Base-by-base conservation (phyloP, 1,140 invertebrate species). In the Bombus vancouverensis region DNA sequence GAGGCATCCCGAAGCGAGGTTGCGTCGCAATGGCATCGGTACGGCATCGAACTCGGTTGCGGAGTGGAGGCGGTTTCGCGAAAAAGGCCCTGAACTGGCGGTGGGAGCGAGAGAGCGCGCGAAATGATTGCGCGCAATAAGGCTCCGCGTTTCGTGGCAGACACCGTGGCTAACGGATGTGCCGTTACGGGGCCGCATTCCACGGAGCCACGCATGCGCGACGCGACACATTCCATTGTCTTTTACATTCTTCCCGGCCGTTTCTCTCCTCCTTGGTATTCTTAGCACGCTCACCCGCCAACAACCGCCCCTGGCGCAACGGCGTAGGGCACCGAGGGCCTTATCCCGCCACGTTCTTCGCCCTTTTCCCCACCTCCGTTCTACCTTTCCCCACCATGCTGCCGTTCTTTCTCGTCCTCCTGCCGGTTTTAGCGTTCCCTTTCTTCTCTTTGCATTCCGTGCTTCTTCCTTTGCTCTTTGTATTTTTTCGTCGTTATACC, bases 131-230 rank as follows among this genome's bases (percentile, higher is more conserved):
- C 87, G 90, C 90, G 91, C 89, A 90, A 91, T 90, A 92, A 92
- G 91, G 90, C 90, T 74, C 88, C 81, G 77, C 86, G 89, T 89
- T 88, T 91, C 86, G 85, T 89, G 89, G 90, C 92, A 92, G 92
- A 93, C 91, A 89, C 91, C 91, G 92, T 88, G 90, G 89, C 89
- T 94, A 94, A 94, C 93, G 94, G 93, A 94, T 94, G 93, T 94
- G 93, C 94, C 93, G 94, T 94, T 94, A 94, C 92, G 93, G 91
- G 93, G 90, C 92, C 93, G 92, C 93, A 94, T 94, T 94, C 94
- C 91, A 87, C 86, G 76, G 89, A 93, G 90, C 84, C 90, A 93
- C 93, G 94, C 94, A 94, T 94, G 94, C 93, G 94, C 93, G 90
- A 94, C 93, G 92, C 93, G 91, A 94, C 91, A 93, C 92, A 94